phyloP scores from a whole-genome alignment of 2,888 invertebrate genomes.

The Netelia melanura region DNA sequence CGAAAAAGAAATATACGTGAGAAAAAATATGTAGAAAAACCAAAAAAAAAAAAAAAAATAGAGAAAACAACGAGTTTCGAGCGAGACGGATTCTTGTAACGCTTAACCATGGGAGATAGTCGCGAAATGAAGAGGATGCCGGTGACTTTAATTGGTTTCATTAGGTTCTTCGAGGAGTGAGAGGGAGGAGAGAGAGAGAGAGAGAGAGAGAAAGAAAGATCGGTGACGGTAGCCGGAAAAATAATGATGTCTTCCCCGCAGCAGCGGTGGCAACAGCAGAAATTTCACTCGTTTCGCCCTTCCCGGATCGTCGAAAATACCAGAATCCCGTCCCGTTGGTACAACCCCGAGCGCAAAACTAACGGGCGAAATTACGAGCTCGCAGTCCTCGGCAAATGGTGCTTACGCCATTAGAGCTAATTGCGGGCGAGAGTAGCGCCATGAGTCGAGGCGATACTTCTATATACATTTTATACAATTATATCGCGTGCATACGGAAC shows the following conservation, averaged over 20 bases:
- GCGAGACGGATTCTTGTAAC: constrained; percentile 18
- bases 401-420: constrained; percentile 42
- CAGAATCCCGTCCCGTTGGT: not conserved
- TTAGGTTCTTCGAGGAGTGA: constrained; percentile 14
- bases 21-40: constrained; percentile 10
- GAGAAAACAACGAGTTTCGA: constrained; percentile 9
- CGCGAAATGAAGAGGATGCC: constrained; percentile 25
- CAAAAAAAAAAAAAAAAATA: constrained; percentile 11
- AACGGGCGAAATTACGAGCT: constrained; percentile 34
- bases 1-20: not conserved
- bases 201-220: constrained; percentile 18
- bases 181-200: not conserved
- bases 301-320: not conserved
- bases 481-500: not conserved
- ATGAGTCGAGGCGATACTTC: not conserved
- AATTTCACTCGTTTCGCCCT: constrained; percentile 15
- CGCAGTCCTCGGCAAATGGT: constrained; percentile 37
- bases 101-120: not conserved
- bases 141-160: constrained; percentile 46
- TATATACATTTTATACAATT: not conserved
- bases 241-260: constrained; percentile 48
- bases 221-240: constrained; percentile 22
- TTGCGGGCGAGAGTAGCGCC: constrained; percentile 39
- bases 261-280: constrained; percentile 1
- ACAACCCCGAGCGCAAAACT: not conserved